phyloP scores from a whole-genome alignment of 2,797 vertebrate species.

The Epinephelus coioides region DNA sequence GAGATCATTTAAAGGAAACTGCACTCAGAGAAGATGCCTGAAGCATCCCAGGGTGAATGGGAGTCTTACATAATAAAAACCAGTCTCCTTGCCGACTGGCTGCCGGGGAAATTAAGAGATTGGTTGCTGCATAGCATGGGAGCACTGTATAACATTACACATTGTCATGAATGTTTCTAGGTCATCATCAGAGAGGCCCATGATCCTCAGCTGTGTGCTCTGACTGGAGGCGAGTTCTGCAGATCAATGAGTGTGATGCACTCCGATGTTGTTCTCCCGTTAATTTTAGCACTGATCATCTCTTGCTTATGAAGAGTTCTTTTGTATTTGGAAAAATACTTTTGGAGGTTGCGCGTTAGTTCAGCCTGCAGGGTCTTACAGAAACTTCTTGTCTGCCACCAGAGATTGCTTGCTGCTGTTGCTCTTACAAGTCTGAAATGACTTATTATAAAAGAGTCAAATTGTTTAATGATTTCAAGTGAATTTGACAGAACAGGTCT shows the following conservation, averaged over 20 bases:
- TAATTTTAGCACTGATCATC: constrained; percentile 76
- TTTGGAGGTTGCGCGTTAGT: constrained; percentile 24
- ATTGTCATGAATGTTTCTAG: constrained; percentile 70
- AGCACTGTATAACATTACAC: constrained; percentile 62
- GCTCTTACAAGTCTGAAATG: constrained; percentile 6
- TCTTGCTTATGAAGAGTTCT: constrained; percentile 70
- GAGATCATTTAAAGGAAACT: not conserved
- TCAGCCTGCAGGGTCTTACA: constrained; percentile 50
- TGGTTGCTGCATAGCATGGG: constrained; percentile 32
- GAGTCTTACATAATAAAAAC: constrained; percentile 52
- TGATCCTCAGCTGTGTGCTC: constrained; percentile 82
- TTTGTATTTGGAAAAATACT: constrained; percentile 68
- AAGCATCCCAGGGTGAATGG: constrained; percentile 41
- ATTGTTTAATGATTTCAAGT: constrained; percentile 9
- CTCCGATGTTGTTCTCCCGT: constrained; percentile 60
- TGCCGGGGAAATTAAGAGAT: constrained; percentile 32
- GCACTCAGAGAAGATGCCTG: constrained; percentile 28
- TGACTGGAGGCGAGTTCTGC: constrained; percentile 70
- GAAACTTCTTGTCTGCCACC: not conserved
- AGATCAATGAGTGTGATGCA: constrained; percentile 71
- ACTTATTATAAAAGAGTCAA: not conserved
- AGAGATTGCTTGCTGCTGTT: constrained; percentile 27
- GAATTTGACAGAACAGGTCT: constrained; percentile 18
- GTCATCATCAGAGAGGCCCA: constrained; percentile 76
- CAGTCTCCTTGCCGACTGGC: constrained; percentile 33